Base-by-base conservation (phyloP, 2,888 invertebrate species). In the Hypselothyrea guttata region DNA sequence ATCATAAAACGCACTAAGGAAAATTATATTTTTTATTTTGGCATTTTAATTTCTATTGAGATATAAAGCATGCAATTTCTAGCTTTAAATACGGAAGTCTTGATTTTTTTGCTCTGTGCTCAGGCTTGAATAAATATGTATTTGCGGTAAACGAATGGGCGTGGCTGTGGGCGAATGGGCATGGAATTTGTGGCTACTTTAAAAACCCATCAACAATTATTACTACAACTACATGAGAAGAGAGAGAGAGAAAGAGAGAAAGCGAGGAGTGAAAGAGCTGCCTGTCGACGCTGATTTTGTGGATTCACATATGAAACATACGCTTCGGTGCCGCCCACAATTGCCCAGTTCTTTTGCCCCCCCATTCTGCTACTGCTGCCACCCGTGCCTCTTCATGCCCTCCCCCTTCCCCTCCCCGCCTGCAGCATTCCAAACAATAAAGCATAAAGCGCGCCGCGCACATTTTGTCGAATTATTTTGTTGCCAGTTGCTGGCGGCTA, bases 401-500 rank as follows among this genome's bases (percentile, higher is more conserved):
- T 5, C 7, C 12, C 30, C 16, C 3, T 5, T 22, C 9, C 12
- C 5, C 38, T 13, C 1, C 42, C 35, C 38, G 56, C 75, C 82
- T 47, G 54, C 34, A 69, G 73, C 76, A 62, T 59, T 65, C 67
- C 85, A 85, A 85, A 79, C 78, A 79, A 77, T 79, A 79, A 79
- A 79, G 83, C 78, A 79, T 84, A 83, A 83, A 85, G 84, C 84
- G 86, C 86, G 84, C 77, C 86, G 74, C 82, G 76, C 84, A 84
- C 86, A 86, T 83, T 83, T 86, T 86, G 83, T 84, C 84, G 86
- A 86, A 83, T 84, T 85, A 83, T 78, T 84, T 85, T 84, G 85
- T 83, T 81, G 75, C 74, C 67, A 72, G 68, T 79, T 63, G 77
- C 81, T 74, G 64, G 68, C 74, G 82, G 82, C 77, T 56, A 84